Percentiles rank a stretch among this genome's conserved stretches.
Conservation (phyloP, 1,140 invertebrate genomes). For the Habropoda laboriosa region DNA sequence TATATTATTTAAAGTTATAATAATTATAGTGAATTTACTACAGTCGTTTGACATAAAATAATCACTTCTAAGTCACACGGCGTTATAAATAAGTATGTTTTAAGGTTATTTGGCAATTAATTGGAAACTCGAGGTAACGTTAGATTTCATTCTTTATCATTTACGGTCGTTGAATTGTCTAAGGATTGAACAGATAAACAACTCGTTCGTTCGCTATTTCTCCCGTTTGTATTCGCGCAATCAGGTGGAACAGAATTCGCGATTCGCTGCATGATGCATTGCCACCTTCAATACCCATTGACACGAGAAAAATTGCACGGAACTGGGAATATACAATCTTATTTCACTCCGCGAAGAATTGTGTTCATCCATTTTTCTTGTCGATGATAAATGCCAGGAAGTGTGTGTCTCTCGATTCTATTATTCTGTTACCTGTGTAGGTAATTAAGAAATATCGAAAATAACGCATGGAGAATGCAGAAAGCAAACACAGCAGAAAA, state of each 20-base stretch:
- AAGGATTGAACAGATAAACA: no score
- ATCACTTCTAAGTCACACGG: no score
- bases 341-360: slow-evolving; percentile 15
- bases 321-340: slow-evolving; percentile 24
- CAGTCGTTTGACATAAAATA: no score
- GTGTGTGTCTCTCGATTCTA: neutral
- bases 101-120: no score
- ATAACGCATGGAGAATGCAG: neutral
- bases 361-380: neutral
- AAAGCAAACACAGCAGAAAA: no score
- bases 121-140: no score
- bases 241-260: slow-evolving; percentile 32
- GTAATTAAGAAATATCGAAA: neutral
- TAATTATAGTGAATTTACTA: no score
- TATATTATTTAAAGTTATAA: no score
- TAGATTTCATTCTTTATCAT: no score
- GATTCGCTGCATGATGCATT: slow-evolving; percentile 11
- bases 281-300: slow-evolving; percentile 19
- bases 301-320: slow-evolving; percentile 41
- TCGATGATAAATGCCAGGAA: neutral
- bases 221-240: neutral
- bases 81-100: no score
- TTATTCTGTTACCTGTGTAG: neutral
- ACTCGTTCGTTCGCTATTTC: neutral
- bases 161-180: no score